Conservation (phyloP, 2,797 vertebrate species). For the Sorex maritimensis region DNA sequence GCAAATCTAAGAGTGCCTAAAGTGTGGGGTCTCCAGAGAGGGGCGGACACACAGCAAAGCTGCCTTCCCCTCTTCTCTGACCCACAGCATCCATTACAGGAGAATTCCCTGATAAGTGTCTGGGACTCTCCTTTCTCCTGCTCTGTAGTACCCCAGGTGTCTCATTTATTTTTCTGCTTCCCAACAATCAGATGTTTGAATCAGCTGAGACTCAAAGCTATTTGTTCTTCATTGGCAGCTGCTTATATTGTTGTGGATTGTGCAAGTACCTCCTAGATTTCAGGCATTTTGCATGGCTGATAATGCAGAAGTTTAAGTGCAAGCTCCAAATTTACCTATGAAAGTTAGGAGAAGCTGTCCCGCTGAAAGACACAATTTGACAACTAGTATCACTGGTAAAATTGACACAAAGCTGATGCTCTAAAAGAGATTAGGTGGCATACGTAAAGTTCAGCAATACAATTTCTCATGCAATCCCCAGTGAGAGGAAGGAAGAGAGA, state of each 20-base stretch:
- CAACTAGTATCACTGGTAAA: not conserved
- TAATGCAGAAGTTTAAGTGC: not conserved
- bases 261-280: not conserved
- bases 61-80: not conserved
- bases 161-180: not conserved
- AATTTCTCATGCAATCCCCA: conserved; percentile 21
- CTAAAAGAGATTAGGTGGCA: not conserved
- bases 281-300: not conserved
- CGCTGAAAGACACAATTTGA: not conserved
- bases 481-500: not conserved
- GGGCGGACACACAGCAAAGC: not conserved
- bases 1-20: no score
- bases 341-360: conserved; percentile 1
- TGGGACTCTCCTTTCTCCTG: not conserved
- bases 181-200: no score
- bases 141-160: not conserved
- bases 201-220: no score
- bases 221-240: no score
- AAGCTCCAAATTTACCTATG: not conserved
- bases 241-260: no score
- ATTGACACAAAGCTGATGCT: not conserved
- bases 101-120: no score
- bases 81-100: no score
- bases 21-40: not conserved
- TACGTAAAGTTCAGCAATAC: not conserved